Evolutionary conservation across 37 sponge, comb jelly and placozoan species (phyloP), one percentile per base, ranked within the genome.

Genomic region (Cladorhizidae sp.): DNA sequence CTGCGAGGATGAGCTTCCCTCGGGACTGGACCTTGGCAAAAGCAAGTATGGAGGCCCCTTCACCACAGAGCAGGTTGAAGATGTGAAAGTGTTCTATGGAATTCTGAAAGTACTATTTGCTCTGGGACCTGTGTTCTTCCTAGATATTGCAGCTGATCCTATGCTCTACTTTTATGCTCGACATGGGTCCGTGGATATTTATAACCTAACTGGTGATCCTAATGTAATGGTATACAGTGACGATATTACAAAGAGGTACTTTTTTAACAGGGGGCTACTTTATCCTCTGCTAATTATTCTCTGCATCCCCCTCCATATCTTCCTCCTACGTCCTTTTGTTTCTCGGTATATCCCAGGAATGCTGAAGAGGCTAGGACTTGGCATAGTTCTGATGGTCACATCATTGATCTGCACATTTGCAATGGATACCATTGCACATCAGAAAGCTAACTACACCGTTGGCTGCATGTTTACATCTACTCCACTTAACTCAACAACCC

Each of bases 51-150:
- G 62, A 21, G 62, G 62, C 20, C 62, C 62, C 11, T 61, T 61
- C 62, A 61, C 62, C 25, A 17, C 22, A 61, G 62, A 61, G 22
- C 62, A 61, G 62, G 62, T 61, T 6, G 62, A 61, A 61, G 62
- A 61, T 61, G 62, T 61, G 5, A 61, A 61, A 61, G 62, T 28
- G 20, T 61, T 61, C 25, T 22, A 26, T 26, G 62, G 62, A 8
- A 61, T 61, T 6, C 22, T 61, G 25, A 61, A 61, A 61, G 62
- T 61, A 11, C 25, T 61, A 6, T 61, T 61, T 61, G 20, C 62
- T 21, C 20, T 61, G 20, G 62, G 62, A 23, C 62, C 62, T 7
- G 25, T 61, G 22, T 61, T 17, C 7, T 17, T 61, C 22, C 22
- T 61, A 6, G 62, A 61, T 22, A 7, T 22, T 22, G 25, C 25